Conservation (phyloP, 2,888 invertebrate species). For the Eugnorisma glareosa region DNA sequence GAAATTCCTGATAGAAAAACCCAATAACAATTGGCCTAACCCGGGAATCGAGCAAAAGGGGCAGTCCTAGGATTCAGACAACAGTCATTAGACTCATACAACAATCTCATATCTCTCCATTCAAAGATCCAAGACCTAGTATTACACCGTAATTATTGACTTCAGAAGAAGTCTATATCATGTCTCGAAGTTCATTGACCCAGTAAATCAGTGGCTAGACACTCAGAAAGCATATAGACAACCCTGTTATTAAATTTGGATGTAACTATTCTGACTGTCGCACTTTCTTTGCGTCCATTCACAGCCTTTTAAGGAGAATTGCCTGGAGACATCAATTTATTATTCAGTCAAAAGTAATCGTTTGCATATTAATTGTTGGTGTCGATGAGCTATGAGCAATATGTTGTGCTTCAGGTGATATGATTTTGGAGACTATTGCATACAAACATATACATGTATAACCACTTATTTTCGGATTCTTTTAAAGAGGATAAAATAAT, state of each 20-base stretch:
- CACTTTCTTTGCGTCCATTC: slow-evolving; percentile 42
- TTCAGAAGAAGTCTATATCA: slow-evolving; percentile 32
- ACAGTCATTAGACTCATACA: slow-evolving; percentile 1
- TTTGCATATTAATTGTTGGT: slow-evolving; percentile 45
- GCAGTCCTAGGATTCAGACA: neutral
- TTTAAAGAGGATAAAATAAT: neutral
- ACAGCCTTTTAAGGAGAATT: slow-evolving; percentile 23
- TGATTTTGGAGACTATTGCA: neutral
- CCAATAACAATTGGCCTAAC: no score
- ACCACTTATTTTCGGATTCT: neutral
- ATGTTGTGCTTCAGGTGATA: neutral
- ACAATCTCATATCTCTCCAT: slow-evolving; percentile 1
- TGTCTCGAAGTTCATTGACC: slow-evolving; percentile 41
- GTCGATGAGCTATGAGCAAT: neutral
- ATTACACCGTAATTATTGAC: slow-evolving; percentile 46
- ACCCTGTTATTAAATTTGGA: slow-evolving; percentile 42
- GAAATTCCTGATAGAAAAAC: no score
- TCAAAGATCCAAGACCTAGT: slow-evolving; percentile 1
- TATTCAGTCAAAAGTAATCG: slow-evolving; percentile 42
- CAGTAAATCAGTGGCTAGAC: slow-evolving; percentile 53
- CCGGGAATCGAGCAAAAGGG: neutral
- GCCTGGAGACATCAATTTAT: slow-evolving; percentile 51
- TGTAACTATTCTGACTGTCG: slow-evolving; percentile 53
- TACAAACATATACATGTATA: neutral
- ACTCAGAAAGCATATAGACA: slow-evolving; percentile 12